phyloP scores from a whole-genome alignment of 2,113 vertebrate species.

The Turdus rufiventris region DNA sequence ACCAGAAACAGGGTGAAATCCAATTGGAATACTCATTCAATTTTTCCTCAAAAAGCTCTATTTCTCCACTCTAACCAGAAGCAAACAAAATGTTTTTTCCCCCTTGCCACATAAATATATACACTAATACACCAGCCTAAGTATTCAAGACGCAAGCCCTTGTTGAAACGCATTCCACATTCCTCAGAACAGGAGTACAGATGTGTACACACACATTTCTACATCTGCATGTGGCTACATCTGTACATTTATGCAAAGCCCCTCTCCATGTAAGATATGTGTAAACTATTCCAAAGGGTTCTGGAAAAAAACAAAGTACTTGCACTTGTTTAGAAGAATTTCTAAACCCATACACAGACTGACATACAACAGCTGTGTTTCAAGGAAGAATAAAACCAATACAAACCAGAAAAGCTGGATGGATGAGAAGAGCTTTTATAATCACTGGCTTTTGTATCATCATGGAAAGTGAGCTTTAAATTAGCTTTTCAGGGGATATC shows the following conservation, averaged over 20 bases:
- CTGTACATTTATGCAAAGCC: background rate
- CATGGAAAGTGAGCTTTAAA: background rate
- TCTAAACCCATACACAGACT: background rate
- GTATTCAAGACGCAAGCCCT: background rate
- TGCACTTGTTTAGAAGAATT: background rate
- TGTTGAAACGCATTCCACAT: background rate
- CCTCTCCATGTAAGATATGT: background rate
- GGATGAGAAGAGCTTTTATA: slow-evolving; percentile 6
- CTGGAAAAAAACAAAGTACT: background rate
- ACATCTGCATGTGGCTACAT: background rate
- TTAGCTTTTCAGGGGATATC: background rate
- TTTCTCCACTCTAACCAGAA: background rate
- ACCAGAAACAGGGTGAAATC: background rate
- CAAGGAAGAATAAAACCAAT: background rate
- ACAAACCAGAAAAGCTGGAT: background rate
- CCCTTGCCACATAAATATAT: background rate
- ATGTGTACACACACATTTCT: background rate
- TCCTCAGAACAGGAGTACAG: background rate
- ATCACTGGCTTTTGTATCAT: background rate
- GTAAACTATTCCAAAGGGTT: background rate
- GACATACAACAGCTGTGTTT: background rate
- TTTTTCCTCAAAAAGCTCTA: background rate
- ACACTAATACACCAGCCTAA: background rate
- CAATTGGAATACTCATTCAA: background rate
- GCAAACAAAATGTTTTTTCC: background rate